These are phyloP conservation scores for Lanius ludovicianus DNA, from an alignment of 2,113 vertebrate species.

Conservation along the genomic window DNA sequence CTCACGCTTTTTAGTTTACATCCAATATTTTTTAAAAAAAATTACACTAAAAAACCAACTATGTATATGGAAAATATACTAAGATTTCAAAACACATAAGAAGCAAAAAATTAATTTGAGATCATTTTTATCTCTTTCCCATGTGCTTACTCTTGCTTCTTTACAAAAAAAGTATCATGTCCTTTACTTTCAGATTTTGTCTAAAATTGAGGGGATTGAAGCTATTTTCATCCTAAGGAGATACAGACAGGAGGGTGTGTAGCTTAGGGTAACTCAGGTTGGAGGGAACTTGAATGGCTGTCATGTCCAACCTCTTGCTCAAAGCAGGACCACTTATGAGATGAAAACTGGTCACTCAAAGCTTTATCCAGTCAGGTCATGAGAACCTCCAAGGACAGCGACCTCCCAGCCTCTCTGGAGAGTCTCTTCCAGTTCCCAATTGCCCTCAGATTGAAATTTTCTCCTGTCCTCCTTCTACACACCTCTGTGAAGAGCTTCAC, in stretches of 20 bases:
- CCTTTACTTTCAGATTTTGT: neutral
- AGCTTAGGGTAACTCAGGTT: neutral
- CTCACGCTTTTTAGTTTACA: neutral
- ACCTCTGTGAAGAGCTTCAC: fast-evolving
- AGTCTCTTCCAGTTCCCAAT: neutral
- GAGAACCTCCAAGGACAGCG: neutral
- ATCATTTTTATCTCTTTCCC: neutral
- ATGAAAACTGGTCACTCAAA: neutral
- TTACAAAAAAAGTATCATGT: neutral
- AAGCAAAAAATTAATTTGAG: neutral
- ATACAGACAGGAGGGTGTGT: fast-evolving
- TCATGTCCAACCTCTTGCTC: neutral
- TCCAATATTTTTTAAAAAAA: neutral
- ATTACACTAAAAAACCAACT: neutral
- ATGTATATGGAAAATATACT: neutral
- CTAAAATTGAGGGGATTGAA: neutral
- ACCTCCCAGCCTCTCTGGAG: neutral
- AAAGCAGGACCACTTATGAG: neutral
- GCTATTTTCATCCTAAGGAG: neutral
- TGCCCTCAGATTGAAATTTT: neutral
- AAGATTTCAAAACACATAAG: neutral
- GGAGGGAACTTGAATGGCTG: fast-evolving
- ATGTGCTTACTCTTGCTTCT: neutral
- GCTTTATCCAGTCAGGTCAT: neutral
- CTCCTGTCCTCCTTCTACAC: neutral